Evolutionary conservation across 2,113 vertebrate genomes (phyloP), one percentile per base, ranked within the genome.

Genomic region (Microtus oregoni): DNA sequence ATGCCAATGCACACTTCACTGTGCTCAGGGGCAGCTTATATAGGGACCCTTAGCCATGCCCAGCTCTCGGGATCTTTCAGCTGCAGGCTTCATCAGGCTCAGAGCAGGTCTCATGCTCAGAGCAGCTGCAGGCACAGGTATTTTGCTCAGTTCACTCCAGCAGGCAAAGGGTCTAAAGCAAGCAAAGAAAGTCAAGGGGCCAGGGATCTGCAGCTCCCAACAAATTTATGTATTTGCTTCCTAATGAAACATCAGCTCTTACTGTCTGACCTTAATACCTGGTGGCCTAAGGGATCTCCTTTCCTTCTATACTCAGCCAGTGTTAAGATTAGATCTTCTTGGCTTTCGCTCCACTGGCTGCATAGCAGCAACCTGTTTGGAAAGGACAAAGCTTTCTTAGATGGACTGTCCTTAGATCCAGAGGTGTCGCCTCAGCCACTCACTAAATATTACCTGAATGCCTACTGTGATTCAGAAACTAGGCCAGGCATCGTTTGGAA

Each of bases 301-400:
- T 96, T 96, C 96, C 96, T 88, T 79, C 92, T 63, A 17, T 32
- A 87, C 86, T 83, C 52, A 70, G 81, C 86, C 86, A 78, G 72
- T 94, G 81, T 75, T 96, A 82, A 97, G 95, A 98, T 97, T 96
- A 97, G 77, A 96, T 97, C 97, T 93, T 92, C 93, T 93, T 96
- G 70, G 78, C 89, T 98, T 97, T 97, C 93, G 76, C 52, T 96
- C 91, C 88, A 28, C 83, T 93, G 90, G 75, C 79, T 93, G 92
- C 77, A 90, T 50, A 96, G 95, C 88, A 88, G 79, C 3, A 63
- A 93, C 95, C 91, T 97, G 94, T 97, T 97, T 50, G 88, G 41
- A 82, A 94, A 95, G 22, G 91, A 96, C 96, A 97, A 97, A 82
- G 92, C 96, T 97, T 94, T 92, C 96, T 97, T 89, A 96, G 94